These are phyloP conservation scores for Onthophagus taurus DNA, from an alignment of 1,140 invertebrate species.

Conservation along the genomic window DNA sequence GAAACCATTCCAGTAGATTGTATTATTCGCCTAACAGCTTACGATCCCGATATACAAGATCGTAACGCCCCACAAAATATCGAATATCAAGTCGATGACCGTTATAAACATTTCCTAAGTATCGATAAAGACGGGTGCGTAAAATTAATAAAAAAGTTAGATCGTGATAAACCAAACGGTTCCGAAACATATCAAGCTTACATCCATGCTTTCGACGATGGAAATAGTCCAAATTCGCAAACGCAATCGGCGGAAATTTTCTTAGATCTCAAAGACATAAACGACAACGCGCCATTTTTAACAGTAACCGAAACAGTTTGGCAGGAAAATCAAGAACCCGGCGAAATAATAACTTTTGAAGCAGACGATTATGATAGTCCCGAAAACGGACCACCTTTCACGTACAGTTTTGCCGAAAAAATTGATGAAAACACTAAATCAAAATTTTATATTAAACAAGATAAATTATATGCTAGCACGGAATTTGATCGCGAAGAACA, in stretches of 20 bases:
- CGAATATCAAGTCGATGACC: constrained; percentile 59
- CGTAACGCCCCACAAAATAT: constrained; percentile 64
- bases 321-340: constrained; percentile 65
- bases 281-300: constrained; percentile 81
- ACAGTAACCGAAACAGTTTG: constrained; percentile 72
- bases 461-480: constrained; percentile 48
- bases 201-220: constrained; percentile 74
- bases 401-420: constrained; percentile 56
- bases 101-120: constrained; percentile 55
- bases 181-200: constrained; percentile 73
- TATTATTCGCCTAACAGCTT: constrained; percentile 59
- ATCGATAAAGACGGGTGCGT: constrained; percentile 65
- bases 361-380: constrained; percentile 71
- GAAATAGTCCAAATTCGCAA: constrained; percentile 51
- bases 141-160: constrained; percentile 64
- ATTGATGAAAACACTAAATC: constrained; percentile 56
- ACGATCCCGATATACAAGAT: constrained; percentile 76
- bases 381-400: constrained; percentile 74
- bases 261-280: constrained; percentile 72
- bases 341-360: constrained; percentile 56
- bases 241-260: constrained; percentile 57
- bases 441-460: constrained; percentile 49
- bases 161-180: constrained; percentile 78
- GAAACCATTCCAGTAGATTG: constrained; percentile 53
- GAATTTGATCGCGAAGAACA: constrained; percentile 82